Conservation (phyloP, 2,888 invertebrate genomes). For the Coleophora flavipennella region DNA sequence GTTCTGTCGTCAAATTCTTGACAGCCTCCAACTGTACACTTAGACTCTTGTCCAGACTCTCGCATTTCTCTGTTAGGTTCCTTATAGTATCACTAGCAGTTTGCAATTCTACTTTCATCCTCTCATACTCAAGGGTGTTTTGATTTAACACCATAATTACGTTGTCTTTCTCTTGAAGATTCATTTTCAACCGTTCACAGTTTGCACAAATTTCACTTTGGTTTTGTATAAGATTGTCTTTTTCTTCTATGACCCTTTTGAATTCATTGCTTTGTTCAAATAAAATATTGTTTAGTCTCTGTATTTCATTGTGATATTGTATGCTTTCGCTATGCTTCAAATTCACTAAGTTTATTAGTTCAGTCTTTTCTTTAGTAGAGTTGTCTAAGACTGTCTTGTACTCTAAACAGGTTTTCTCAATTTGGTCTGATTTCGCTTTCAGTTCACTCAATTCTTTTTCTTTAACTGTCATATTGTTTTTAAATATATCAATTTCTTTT, state of each 20-base stretch:
- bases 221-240: constrained; percentile 30
- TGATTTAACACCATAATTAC: constrained; percentile 44
- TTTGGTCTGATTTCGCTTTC: constrained; percentile 26
- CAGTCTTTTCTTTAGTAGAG: constrained; percentile 71
- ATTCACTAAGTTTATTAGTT: constrained; percentile 81
- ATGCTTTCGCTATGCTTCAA: constrained; percentile 89
- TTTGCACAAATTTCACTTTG: constrained; percentile 28
- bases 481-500: constrained; percentile 30
- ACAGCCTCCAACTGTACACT: constrained; percentile 78
- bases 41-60: constrained; percentile 77
- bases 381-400: constrained; percentile 39
- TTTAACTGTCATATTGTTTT: constrained; percentile 26
- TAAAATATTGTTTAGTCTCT: constrained; percentile 78
- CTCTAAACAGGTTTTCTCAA: constrained; percentile 37
- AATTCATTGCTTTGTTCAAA: constrained; percentile 63
- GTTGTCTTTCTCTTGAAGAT: constrained; percentile 52
- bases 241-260: constrained; percentile 42
- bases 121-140: constrained; percentile 33
- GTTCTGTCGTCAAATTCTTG: constrained; percentile 75
- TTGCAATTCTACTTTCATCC: constrained; percentile 56
- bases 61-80: constrained; percentile 78
- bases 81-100: constrained; percentile 71
- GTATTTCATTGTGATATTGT: constrained; percentile 88
- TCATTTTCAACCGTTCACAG: constrained; percentile 39
- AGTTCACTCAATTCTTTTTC: constrained; percentile 32